Evolutionary conservation across 2,888 invertebrate genomes (phyloP), one percentile per base, ranked within the genome.

Genomic region (Pollenia angustigena): DNA sequence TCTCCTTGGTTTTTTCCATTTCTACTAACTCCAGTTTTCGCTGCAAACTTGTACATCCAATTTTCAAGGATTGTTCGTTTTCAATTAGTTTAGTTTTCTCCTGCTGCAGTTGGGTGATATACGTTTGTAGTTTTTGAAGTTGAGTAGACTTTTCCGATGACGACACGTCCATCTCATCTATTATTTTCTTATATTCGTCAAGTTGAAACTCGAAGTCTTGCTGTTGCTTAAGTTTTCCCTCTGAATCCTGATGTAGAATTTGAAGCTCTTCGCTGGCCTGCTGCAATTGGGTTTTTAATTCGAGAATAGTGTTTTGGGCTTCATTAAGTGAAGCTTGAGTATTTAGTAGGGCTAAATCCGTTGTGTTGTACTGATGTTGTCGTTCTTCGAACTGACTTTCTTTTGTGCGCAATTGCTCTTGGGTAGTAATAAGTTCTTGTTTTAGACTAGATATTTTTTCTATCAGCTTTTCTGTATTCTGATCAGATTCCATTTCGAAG

Each of bases 401-500:
- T 4, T 89, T 88, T 18, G 74, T 68, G 8, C 88, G 85, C 14
- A 91, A 82, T 18, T 89, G 87, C 4, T 66, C 76, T 80, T 91
- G 90, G 0, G 90, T 88, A 4, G 88, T 81, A 44, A 85, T 79
- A 12, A 92, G 87, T 62, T 92, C 90, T 48, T 89, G 87, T 86
- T 92, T 91, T 81, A 92, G 88, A 12, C 86, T 88, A 40, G 90
- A 88, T 4, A 91, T 71, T 62, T 90, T 91, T 76, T 91, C 90
- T 4, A 90, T 78, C 23, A 92, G 72, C 3, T 90, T 88, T 72
- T 89, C 90, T 0, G 89, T 86, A 79, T 91, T 92, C 88, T 90
- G 90, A 71, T 92, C 92, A 2, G 91, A 85, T 82, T 92, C 92
- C 91, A 92, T 91, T 89, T 92, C 92, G 56, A 92, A 92, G 0